These are phyloP conservation scores for Drosophila nikananu DNA, from an alignment of 1,140 invertebrate genomes.

Conservation along the genomic window DNA sequence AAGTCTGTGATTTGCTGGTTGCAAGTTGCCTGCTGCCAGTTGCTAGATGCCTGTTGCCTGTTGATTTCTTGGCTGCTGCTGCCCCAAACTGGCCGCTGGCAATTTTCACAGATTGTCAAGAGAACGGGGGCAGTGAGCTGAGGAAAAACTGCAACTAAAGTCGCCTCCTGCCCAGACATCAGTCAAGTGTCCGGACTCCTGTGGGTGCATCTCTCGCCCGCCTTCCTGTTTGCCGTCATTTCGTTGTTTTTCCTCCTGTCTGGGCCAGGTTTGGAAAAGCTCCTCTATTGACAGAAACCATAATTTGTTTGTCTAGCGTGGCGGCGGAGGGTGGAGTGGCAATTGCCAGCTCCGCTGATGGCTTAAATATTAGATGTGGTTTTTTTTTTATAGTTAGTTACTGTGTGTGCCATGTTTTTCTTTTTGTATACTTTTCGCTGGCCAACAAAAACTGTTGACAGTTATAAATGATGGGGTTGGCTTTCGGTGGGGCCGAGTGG, in stretches of 20 bases:
- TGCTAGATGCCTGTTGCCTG: slow-evolving; percentile 35
- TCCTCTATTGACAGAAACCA: slow-evolving; percentile 79
- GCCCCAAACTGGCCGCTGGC: slow-evolving; percentile 59
- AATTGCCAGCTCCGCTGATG: slow-evolving; percentile 69
- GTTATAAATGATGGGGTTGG: slow-evolving; percentile 79
- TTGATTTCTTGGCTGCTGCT: slow-evolving; percentile 47
- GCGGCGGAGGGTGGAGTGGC: slow-evolving; percentile 44
- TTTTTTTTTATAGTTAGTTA: slow-evolving; percentile 30
- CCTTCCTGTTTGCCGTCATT: slow-evolving; percentile 2
- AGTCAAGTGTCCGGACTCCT: slow-evolving; percentile 62
- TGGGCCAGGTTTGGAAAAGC: slow-evolving; percentile 66
- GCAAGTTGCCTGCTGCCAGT: slow-evolving; percentile 54
- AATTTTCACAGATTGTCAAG: slow-evolving; percentile 70
- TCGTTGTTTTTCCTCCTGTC: slow-evolving; percentile 48
- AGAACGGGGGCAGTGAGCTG: slow-evolving; percentile 12
- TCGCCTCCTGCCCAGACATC: slow-evolving; percentile 44
- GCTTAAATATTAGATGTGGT: slow-evolving; percentile 75
- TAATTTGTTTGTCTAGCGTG: slow-evolving; percentile 79
- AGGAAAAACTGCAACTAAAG: slow-evolving; percentile 44
- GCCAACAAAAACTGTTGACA: slow-evolving; percentile 79
- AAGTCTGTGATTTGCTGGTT: slow-evolving; percentile 47
- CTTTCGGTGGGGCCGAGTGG: slow-evolving; percentile 29
- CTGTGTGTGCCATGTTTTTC: slow-evolving; percentile 20
- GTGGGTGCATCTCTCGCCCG: slow-evolving; percentile 67
- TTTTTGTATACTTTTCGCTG: slow-evolving; percentile 19